phyloP scores from a whole-genome alignment of 1,140 invertebrate species.

The Elymnias hypermnestra region DNA sequence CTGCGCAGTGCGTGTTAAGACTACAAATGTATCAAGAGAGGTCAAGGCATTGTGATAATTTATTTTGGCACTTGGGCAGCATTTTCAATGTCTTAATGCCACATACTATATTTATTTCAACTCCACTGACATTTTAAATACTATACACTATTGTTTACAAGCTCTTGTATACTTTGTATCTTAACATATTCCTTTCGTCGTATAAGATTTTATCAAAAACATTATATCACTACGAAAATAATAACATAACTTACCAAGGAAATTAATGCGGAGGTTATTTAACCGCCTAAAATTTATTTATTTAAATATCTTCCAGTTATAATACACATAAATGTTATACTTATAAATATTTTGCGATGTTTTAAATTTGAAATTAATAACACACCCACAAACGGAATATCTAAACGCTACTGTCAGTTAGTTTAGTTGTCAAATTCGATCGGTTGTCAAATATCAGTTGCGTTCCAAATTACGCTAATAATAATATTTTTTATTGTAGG shows the following conservation, averaged over 20 bases:
- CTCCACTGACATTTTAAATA: slow-evolving; percentile 7
- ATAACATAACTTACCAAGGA: slow-evolving; percentile 44
- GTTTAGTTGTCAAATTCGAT: slow-evolving; percentile 35
- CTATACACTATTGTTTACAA: slow-evolving; percentile 12
- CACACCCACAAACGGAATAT: slow-evolving; percentile 54
- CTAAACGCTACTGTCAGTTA: slow-evolving; percentile 33
- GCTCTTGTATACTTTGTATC: neutral
- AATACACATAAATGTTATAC: neutral
- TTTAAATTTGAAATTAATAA: slow-evolving; percentile 21
- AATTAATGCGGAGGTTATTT: slow-evolving; percentile 10
- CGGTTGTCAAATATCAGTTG: slow-evolving; percentile 21
- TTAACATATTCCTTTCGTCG: slow-evolving; percentile 35
- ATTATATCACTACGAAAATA: slow-evolving; percentile 20
- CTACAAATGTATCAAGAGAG: slow-evolving; percentile 40
- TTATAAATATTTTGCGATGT: slow-evolving; percentile 12
- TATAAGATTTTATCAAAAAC: slow-evolving; percentile 9
- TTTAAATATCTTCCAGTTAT: slow-evolving; percentile 11
- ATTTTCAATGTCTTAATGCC: slow-evolving; percentile 19
- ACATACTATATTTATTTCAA: slow-evolving; percentile 16
- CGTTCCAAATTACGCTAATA: too few relatives aligned
- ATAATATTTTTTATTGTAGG: too few relatives aligned
- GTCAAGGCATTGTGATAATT: slow-evolving; percentile 39
- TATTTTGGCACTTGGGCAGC: slow-evolving; percentile 31
- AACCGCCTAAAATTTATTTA: neutral
- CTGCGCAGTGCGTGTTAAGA: slow-evolving; percentile 39